Percentiles rank a stretch among this genome's conserved stretches.
Conservation (phyloP, 2,888 invertebrate species). For the Drosophila meridiana region DNA sequence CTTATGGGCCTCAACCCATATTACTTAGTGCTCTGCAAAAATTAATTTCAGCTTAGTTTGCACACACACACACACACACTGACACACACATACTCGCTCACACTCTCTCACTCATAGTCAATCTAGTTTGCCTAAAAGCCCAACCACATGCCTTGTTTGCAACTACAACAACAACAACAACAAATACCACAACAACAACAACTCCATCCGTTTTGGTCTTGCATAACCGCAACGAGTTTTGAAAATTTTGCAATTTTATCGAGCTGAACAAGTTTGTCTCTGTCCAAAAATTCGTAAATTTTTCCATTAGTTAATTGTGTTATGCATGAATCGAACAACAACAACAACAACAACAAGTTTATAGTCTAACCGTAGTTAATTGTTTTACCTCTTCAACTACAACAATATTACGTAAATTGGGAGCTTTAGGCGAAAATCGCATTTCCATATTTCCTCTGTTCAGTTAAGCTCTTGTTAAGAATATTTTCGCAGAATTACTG, state of each 20-base stretch:
- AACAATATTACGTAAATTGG: background rate
- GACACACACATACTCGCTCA: conserved; percentile 10
- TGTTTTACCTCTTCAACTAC: background rate
- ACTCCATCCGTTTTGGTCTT: background rate
- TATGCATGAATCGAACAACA: conserved; percentile 14
- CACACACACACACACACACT: conserved; percentile 13
- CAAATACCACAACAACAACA: background rate
- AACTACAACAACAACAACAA: conserved; percentile 13
- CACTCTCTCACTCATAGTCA: conserved; percentile 5
- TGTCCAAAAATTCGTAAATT: background rate
- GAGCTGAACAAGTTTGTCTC: conserved; percentile 6
- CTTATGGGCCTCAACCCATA: conserved; percentile 14
- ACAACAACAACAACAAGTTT: conserved; percentile 1
- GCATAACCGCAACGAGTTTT: conserved; percentile 46
- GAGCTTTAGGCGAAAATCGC: background rate
- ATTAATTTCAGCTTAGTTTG: conserved; percentile 50
- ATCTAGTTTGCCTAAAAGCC: conserved; percentile 28
- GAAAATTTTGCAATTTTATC: conserved; percentile 32
- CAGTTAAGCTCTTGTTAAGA: background rate
- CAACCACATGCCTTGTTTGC: conserved; percentile 34
- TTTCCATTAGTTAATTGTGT: conserved; percentile 20
- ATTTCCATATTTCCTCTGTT: background rate
- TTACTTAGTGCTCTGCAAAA: conserved; percentile 47
- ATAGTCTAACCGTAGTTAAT: conserved; percentile 2
- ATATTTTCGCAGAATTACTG: background rate